Percentiles rank a stretch among this genome's conserved stretches.
phyloP scores from a whole-genome alignment of 2,113 vertebrate genomes.

The Chrysochloris asiatica region DNA sequence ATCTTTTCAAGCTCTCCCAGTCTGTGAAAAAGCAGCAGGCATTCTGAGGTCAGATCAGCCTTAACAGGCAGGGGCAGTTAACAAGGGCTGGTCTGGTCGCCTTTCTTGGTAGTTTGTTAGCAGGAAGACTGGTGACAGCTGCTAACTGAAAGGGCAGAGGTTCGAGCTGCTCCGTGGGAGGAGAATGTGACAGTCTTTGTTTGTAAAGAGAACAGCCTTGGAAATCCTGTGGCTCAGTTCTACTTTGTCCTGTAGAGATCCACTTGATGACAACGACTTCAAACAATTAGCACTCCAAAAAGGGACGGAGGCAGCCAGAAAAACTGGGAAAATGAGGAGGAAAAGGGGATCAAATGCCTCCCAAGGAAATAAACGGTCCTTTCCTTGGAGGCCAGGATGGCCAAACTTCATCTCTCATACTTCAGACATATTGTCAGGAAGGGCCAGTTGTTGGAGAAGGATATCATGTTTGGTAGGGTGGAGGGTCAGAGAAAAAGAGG shows the following conservation, averaged over 20 bases:
- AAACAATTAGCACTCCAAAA: not conserved
- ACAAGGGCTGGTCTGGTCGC: not conserved
- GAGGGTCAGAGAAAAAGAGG: too few species aligned
- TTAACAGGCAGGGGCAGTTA: not conserved
- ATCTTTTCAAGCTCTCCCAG: not conserved
- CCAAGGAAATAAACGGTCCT: not conserved
- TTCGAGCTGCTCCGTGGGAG: not conserved
- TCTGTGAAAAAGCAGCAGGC: not conserved
- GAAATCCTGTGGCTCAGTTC: not conserved
- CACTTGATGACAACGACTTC: not conserved
- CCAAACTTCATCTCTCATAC: too few species aligned
- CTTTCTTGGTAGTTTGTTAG: not conserved
- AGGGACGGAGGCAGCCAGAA: not conserved
- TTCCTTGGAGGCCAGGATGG: too few species aligned
- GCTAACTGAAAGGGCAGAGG: not conserved
- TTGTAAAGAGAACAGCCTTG: not conserved
- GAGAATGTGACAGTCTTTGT: not conserved
- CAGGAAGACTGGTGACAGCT: not conserved
- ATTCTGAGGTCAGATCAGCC: not conserved
- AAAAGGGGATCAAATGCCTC: not conserved
- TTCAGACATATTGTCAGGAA: too few species aligned
- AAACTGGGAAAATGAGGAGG: not conserved
- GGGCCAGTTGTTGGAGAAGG: too few species aligned
- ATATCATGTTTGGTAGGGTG: too few species aligned
- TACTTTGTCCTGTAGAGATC: not conserved